Percentiles rank a stretch among this genome's conserved stretches.
These are phyloP conservation scores for Alauda arvensis DNA, from an alignment of 2,797 vertebrate genomes.

Conservation along the genomic window DNA sequence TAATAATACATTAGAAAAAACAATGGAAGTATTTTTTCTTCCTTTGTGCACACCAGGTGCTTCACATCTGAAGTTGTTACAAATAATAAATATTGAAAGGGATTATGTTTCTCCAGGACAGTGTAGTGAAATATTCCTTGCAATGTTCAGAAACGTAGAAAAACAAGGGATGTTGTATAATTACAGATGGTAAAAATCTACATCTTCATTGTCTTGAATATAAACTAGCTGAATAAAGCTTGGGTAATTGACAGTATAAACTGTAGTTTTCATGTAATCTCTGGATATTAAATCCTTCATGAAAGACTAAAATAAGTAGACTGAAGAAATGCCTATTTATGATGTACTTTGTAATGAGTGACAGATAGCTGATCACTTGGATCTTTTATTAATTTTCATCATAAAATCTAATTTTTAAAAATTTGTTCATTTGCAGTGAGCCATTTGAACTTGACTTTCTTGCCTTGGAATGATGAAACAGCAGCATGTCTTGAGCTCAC, in stretches of 20 bases:
- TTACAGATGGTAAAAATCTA: background rate
- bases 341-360: background rate
- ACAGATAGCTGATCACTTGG: background rate
- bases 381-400: constrained; percentile 52
- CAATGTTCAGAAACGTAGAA: background rate
- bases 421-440: constrained; percentile 81
- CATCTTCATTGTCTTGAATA: constrained; percentile 62
- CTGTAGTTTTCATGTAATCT: background rate
- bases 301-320: constrained; percentile 3
- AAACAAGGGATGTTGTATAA: background rate
- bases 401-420: constrained; percentile 77
- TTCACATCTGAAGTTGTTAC: constrained; percentile 52
- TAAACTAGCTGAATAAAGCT: constrained; percentile 13
- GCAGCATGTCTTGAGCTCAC: background rate
- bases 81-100: constrained; percentile 44
- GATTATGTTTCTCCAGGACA: background rate
- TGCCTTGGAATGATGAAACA: constrained; percentile 41
- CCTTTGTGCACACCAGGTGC: constrained; percentile 80
- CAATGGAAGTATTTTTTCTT: constrained; percentile 54
- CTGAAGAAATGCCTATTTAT: background rate
- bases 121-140: background rate
- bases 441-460: constrained; percentile 40
- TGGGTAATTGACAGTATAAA: background rate
- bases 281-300: constrained; percentile 11
- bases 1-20: constrained; percentile 56